These are phyloP conservation scores for Parotia lawesii DNA, from an alignment of 2,113 vertebrate genomes.

Conservation along the genomic window DNA sequence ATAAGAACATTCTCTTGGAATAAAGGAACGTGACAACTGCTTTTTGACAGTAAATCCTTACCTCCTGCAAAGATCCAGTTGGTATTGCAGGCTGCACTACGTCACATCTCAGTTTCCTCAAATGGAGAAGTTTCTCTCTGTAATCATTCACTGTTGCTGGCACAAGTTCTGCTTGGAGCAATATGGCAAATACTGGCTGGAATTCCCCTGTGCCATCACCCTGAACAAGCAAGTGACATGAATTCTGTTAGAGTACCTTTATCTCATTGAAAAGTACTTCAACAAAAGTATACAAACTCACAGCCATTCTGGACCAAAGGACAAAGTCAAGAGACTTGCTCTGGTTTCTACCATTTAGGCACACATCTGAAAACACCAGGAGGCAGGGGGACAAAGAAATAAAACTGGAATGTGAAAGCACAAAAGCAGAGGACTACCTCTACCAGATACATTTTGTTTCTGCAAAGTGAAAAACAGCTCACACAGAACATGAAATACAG, in stretches of 20 bases:
- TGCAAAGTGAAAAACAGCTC: not conserved
- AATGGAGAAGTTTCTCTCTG: constrained; percentile 91
- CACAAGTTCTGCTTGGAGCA: constrained; percentile 90
- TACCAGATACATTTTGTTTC: not conserved
- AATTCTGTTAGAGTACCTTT: not conserved
- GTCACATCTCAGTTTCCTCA: constrained; percentile 89
- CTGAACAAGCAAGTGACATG: constrained; percentile 61
- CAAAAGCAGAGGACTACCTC: not conserved
- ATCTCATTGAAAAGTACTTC: not conserved
- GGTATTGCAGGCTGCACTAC: constrained; percentile 77
- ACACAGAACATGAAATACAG: not conserved
- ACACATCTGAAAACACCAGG: not conserved
- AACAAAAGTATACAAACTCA: not conserved
- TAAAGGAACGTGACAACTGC: not conserved
- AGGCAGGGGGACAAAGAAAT: not conserved
- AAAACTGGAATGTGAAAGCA: not conserved
- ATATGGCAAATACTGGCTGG: constrained; percentile 79
- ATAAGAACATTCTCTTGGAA: not conserved
- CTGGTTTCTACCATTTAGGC: not conserved
- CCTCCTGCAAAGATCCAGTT: constrained; percentile 82
- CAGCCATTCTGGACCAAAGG: not conserved
- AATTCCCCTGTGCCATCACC: constrained; percentile 67
- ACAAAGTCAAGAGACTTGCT: not conserved
- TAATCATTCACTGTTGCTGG: constrained; percentile 91
- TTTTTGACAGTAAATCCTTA: constrained; percentile 46